A percentile compares a stretch with the other conserved stretches of the same genome.
These are phyloP conservation scores for Periparus ater DNA, from an alignment of 2,797 vertebrate genomes.

Conservation along the genomic window DNA sequence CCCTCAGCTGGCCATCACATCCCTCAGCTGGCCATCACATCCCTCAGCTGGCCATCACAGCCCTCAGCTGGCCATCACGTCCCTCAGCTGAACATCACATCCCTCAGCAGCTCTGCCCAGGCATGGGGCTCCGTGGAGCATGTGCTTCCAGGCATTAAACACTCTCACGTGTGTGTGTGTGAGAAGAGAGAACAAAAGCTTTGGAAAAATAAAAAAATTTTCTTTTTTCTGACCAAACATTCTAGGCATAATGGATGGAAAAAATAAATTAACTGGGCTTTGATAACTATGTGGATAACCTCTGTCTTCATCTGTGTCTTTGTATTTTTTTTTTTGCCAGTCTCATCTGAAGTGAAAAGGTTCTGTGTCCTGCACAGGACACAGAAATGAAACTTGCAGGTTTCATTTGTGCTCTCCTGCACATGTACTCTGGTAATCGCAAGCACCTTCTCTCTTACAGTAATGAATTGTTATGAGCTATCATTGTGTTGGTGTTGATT, in stretches of 20 bases:
- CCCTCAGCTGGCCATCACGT: too few species aligned
- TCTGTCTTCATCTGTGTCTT: background rate
- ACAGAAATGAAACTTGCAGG: background rate
- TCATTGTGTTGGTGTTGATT: background rate
- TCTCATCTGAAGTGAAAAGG: background rate
- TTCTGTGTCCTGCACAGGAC: background rate
- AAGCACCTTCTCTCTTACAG: background rate
- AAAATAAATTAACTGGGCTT: background rate
- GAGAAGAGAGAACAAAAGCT: background rate
- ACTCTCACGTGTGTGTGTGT: background rate
- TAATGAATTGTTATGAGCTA: background rate
- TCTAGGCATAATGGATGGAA: background rate
- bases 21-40: too few species aligned
- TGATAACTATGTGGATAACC: background rate
- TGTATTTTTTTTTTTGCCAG: background rate
- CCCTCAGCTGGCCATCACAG: background rate
- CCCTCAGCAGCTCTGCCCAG: background rate
- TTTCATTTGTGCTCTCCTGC: background rate
- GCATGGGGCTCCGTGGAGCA: background rate
- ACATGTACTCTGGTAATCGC: fast-evolving
- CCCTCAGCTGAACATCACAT: too few species aligned
- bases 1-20: background rate
- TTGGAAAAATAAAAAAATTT: background rate
- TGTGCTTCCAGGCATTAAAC: fast-evolving
- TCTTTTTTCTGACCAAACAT: background rate